These are phyloP conservation scores for Alviniconcha marisindica DNA, from an alignment of 1,140 invertebrate genomes.

Conservation along the genomic window DNA sequence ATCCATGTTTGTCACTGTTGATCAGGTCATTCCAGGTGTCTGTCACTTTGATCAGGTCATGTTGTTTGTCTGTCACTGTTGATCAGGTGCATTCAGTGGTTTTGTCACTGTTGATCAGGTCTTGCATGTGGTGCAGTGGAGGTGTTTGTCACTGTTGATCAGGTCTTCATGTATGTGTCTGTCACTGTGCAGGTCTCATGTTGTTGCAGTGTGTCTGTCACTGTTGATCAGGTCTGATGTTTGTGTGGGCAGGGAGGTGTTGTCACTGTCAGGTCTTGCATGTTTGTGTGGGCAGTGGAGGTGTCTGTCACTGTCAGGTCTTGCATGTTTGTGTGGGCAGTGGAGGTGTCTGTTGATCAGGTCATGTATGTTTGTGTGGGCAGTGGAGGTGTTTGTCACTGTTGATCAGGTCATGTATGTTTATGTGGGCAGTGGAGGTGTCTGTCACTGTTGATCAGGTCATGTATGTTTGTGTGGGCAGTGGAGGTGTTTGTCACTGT, in stretches of 20 bases:
- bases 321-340: constrained; percentile 50
- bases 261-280: not conserved
- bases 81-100: too few species aligned
- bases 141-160: too few species aligned
- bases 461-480: not conserved
- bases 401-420: not conserved
- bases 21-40: too few species aligned
- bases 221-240: not conserved
- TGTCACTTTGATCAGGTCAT: too few species aligned
- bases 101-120: too few species aligned
- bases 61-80: too few species aligned
- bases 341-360: too few species aligned
- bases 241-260: not conserved
- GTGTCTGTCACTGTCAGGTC: not conserved
- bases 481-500: not conserved
- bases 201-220: too few species aligned
- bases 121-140: too few species aligned
- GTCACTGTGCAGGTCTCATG: too few species aligned
- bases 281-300: not conserved
- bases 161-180: too few species aligned
- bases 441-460: not conserved
- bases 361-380: constrained; percentile 2
- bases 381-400: not conserved
- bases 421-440: not conserved
- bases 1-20: too few species aligned